Base-by-base conservation (phyloP, 2,797 vertebrate genomes). In the Erithacus rubecula region DNA sequence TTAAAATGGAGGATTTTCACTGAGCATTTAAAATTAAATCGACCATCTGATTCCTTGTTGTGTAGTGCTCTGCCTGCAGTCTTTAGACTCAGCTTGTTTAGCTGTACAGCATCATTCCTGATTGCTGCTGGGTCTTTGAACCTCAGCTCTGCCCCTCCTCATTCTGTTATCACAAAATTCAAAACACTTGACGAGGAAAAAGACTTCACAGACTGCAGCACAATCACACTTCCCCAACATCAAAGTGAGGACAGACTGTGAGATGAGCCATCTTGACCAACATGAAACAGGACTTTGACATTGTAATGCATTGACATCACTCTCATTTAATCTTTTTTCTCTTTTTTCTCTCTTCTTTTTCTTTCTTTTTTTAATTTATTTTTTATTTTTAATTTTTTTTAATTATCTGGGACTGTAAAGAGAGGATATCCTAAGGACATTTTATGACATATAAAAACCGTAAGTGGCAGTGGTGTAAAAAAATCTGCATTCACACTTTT, bases 281-380 rank as follows among this genome's bases (percentile, higher is more conserved):
- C 77, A 94, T 94, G 89, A 97, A 97, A 96, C 43, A 71, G 86
- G 64, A 83, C 87, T 92, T 95, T 92, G 95, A 96, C 89, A 88
- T 71, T 90, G 32, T 86, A 82, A 79, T 84, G 30, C 67, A 52
- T 44, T 79, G 69, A 51, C 76, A 87, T 86, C 52, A 43, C 39
- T 93, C 46, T 63, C 6, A 5, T 67, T 89, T 89, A 94, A 95
- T 96, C 67, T 65, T 56, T 27, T 78, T 78, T 69, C 52, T 76
- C 51, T 34, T 69, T 64, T 77, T 39, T 63, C 51, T 17, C 37
- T 17, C 9, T 49, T 46, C 4, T 65, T 36, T 21, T 39, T 16
- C 41, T 20, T 63, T 47, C 23, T 11, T 12, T 64, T 44, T 32
- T 11, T 9, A 29, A 39, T n/a, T n/a, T n/a, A 39, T 39, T 39